Base-by-base conservation (phyloP, 2,888 invertebrate genomes). In the Dryocosmus kuriphilus region DNA sequence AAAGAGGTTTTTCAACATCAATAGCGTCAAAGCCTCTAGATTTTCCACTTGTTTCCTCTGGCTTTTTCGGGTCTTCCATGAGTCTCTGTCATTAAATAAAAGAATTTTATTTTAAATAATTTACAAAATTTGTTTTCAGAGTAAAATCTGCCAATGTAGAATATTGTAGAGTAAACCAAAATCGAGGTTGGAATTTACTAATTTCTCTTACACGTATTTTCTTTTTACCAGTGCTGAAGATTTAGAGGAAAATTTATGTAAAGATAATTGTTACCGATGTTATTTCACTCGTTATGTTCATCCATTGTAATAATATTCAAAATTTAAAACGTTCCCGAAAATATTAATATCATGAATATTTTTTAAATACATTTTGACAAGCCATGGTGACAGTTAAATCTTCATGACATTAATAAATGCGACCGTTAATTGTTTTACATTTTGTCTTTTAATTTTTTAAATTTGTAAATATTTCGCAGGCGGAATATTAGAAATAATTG, bases 1-100 rank as follows among this genome's bases (percentile, higher is more conserved):
- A 86, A 19, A 86, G 77, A 27, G 86, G 81, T 27, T 85, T 79
- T 67, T 88, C 84, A 19, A 86, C 75, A 41, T 88, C 79, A 38
- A 87, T 81, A 57, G 1, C 1, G 1, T 57, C 11, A 57, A 46
- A 46, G 22, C 11, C 6, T 57, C 11, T 11, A 11, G 22, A 24
- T 57, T n/a, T n/a, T 57, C 55, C 22, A 22, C 55, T 57, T 0
- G 11, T 11, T 57, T 57, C 22, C 24, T 22, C 11, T 2, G 55
- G 55, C 2, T 57, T 22, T 57, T 57, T 57, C 22, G 9, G 22
- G 4, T 57, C 55, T 1, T 24, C n/a, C 55, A 57, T 57, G 9
- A 2, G n/a, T 57, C n/a, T 11, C 55, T 22, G 4, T 7, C 7
- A 11, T 9, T 11, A 24, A 51, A 35, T 16, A 51, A 24, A 57